Conservation (phyloP, 2,797 vertebrate genomes). For the Margarornis squamiger region DNA sequence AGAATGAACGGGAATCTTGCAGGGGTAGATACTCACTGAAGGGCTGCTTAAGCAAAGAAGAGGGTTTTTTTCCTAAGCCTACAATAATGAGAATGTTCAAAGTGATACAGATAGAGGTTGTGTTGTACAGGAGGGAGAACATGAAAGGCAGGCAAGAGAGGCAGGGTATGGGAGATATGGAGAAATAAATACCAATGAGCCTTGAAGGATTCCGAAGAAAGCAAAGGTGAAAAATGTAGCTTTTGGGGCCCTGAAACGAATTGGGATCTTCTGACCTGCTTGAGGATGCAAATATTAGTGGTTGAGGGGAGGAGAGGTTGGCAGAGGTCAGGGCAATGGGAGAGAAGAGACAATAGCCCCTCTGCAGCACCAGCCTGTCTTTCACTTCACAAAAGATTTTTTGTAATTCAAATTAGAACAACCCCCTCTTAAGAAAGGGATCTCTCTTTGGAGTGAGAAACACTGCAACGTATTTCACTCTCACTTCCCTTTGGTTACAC, state of each 20-base stretch:
- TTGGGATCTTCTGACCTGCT: background rate
- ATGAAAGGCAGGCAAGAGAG: background rate
- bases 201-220: background rate
- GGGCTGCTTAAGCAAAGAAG: background rate
- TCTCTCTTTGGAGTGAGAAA: background rate
- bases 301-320: background rate
- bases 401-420: constrained; percentile 50
- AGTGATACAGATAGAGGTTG: background rate
- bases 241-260: background rate
- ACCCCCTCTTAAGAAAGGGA: background rate
- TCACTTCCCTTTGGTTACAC: constrained; percentile 31
- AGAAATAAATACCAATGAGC: background rate
- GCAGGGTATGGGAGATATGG: rapidly evolving
- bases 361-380: constrained; percentile 15
- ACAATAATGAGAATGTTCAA: background rate
- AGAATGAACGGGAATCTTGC: background rate
- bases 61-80: background rate
- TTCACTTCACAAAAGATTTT: background rate
- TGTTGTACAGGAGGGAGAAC: background rate
- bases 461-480: background rate
- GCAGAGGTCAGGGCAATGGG: background rate
- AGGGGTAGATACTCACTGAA: background rate
- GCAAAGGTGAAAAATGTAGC: background rate
- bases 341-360: background rate
- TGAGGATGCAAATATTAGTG: background rate